Percentiles rank a stretch among this genome's conserved stretches.
phyloP scores from a whole-genome alignment of 2,888 invertebrate genomes.

The Iselma pallidipennis region DNA sequence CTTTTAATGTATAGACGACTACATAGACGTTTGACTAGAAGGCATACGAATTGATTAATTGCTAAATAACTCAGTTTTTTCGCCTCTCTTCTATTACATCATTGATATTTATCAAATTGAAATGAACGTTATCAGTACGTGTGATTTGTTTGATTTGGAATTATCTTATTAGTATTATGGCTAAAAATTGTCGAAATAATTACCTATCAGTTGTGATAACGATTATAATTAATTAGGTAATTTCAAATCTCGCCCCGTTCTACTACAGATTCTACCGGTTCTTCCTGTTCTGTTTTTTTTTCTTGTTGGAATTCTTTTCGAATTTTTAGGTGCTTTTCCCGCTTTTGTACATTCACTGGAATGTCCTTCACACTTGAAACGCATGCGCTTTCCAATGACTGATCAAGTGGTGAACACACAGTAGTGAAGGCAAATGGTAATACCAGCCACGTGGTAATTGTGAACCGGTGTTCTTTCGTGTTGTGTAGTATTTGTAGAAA shows the following conservation, averaged over 20 bases:
- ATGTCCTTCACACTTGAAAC: constrained; percentile 6
- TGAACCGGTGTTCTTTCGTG: constrained; percentile 28
- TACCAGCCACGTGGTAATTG: constrained; percentile 39
- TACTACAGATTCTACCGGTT: neutral
- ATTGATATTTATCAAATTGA: too few relatives aligned
- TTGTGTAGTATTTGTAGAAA: constrained; percentile 7
- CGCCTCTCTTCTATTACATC: too few relatives aligned
- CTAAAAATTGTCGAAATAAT: too few relatives aligned
- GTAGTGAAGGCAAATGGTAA: constrained; percentile 16
- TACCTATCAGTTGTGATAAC: neutral
- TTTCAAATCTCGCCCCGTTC: neutral
- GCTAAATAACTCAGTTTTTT: too few relatives aligned
- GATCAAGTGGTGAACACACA: constrained; percentile 7
- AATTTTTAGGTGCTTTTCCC: neutral
- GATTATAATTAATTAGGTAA: neutral
- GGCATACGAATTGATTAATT: too few relatives aligned
- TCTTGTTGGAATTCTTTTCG: neutral
- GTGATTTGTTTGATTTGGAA: too few relatives aligned
- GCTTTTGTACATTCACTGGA: constrained; percentile 4
- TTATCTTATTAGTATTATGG: too few relatives aligned
- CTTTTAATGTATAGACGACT: too few relatives aligned
- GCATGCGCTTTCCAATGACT: constrained; percentile 8
- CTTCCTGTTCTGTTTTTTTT: neutral
- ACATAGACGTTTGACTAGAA: too few relatives aligned
- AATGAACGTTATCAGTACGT: too few relatives aligned